phyloP scores from a whole-genome alignment of 2,888 invertebrate genomes.

The Muscina levida region DNA sequence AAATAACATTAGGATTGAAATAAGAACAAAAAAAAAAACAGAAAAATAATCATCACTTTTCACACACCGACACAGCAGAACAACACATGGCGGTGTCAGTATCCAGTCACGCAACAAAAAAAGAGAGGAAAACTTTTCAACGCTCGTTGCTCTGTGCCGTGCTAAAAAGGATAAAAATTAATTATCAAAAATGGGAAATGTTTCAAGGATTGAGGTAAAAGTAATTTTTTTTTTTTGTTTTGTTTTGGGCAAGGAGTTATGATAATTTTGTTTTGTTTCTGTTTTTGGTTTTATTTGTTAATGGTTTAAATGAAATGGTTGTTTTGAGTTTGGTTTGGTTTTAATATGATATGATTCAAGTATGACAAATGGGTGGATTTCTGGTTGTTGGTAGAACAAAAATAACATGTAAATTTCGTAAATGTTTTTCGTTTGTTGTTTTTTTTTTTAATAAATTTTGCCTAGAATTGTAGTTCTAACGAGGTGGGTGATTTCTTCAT shows the following conservation, averaged over 20 bases:
- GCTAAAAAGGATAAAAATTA: background rate
- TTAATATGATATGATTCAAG: conserved; percentile 52
- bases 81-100: conserved; percentile 34
- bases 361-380: conserved; percentile 66
- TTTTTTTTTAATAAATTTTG: conserved; percentile 30
- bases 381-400: conserved; percentile 48
- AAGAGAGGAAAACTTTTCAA: background rate
- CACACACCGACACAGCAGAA: background rate
- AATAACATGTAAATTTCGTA: conserved; percentile 8
- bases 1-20: conserved; percentile 49
- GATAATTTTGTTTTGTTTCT: conserved; percentile 1
- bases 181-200: conserved; percentile 5
- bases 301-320: conserved; percentile 35
- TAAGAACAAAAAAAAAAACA: too few species aligned
- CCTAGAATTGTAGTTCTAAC: conserved; percentile 1
- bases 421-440: conserved; percentile 5
- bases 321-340: conserved; percentile 33
- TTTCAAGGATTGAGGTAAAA: conserved; percentile 17
- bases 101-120: conserved; percentile 2
- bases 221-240: conserved; percentile 26
- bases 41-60: conserved; percentile 47
- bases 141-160: background rate
- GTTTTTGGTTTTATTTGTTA: conserved; percentile 27
- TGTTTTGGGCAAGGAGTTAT: conserved; percentile 21
- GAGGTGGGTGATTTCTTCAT: conserved; percentile 38